phyloP scores from a whole-genome alignment of 2,888 invertebrate genomes.

The Brachyptera risi region DNA sequence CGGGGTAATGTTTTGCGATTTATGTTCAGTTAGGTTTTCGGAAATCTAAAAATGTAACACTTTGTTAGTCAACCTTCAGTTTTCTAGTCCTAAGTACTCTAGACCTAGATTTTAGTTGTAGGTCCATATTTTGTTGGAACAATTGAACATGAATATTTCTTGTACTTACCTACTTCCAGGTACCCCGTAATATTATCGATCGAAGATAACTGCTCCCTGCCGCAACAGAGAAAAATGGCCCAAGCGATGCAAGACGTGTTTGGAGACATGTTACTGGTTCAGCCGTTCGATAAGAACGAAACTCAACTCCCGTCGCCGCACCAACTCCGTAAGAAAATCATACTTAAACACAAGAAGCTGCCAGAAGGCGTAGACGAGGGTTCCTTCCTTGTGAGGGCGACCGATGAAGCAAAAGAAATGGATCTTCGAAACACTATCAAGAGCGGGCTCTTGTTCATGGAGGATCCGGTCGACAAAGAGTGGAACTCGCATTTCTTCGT shows the following conservation, averaged over 20 bases:
- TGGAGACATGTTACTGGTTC: slow-evolving; percentile 76
- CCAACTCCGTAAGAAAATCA: slow-evolving; percentile 69
- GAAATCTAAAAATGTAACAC: too few relatives aligned
- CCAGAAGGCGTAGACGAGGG: slow-evolving; percentile 82
- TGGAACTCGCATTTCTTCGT: slow-evolving; percentile 96
- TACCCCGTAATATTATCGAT: slow-evolving; percentile 88
- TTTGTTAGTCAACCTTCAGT: too few relatives aligned
- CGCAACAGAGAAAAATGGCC: slow-evolving; percentile 89
- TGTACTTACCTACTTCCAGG: slow-evolving; percentile 38
- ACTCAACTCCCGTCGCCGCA: slow-evolving; percentile 76
- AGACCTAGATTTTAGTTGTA: too few relatives aligned
- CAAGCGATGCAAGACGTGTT: slow-evolving; percentile 75
- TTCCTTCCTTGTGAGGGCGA: slow-evolving; percentile 48
- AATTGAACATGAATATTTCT: too few relatives aligned
- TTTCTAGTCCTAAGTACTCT: too few relatives aligned
- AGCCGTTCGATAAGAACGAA: slow-evolving; percentile 76
- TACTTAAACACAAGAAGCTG: slow-evolving; percentile 89
- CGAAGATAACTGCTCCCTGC: slow-evolving; percentile 87
- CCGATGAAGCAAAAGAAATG: slow-evolving; percentile 54
- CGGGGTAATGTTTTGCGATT: too few relatives aligned
- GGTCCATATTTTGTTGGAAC: too few relatives aligned
- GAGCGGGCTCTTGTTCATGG: slow-evolving; percentile 83
- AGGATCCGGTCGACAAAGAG: slow-evolving; percentile 82
- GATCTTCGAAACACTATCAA: slow-evolving; percentile 79
- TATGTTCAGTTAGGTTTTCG: too few relatives aligned